Percentiles rank a stretch among this genome's conserved stretches.
These are phyloP conservation scores for Crocuta crocuta DNA, from an alignment of 2,113 vertebrate species.

Conservation along the genomic window DNA sequence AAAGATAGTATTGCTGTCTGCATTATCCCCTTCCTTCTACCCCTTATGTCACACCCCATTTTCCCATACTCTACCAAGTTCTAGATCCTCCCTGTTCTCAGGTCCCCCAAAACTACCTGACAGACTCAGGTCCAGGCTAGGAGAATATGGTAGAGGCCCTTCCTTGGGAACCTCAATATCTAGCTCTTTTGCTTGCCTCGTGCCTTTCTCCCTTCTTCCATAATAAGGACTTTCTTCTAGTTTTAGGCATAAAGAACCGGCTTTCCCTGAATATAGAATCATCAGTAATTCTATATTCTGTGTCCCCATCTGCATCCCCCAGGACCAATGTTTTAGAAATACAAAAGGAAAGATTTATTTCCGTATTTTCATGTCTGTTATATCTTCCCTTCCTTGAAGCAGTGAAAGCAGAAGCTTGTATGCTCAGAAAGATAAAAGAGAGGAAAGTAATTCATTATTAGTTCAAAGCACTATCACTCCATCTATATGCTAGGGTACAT, in stretches of 20 bases:
- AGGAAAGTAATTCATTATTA: background rate
- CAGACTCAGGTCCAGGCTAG: too few species aligned
- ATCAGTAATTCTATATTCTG: background rate
- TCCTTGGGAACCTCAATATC: background rate
- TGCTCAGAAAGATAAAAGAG: background rate
- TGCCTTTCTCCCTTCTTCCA: background rate
- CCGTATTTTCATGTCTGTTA: background rate
- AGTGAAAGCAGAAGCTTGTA: background rate
- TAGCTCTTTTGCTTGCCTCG: background rate
- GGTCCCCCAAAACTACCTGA: background rate
- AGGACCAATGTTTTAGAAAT: background rate
- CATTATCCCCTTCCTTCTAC: too few species aligned
- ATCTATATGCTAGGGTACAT: background rate
- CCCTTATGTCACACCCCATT: rapidly evolving
- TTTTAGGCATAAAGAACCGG: background rate
- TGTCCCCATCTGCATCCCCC: background rate
- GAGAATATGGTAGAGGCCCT: rapidly evolving
- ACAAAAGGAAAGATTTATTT: background rate
- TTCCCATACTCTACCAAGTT: background rate
- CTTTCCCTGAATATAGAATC: background rate
- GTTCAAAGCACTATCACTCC: background rate
- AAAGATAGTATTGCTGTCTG: background rate
- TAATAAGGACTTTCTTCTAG: background rate
- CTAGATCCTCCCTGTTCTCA: background rate
- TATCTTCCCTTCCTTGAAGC: background rate